Conservation (phyloP, 1,140 invertebrate genomes). For the Halyomorpha halys region DNA sequence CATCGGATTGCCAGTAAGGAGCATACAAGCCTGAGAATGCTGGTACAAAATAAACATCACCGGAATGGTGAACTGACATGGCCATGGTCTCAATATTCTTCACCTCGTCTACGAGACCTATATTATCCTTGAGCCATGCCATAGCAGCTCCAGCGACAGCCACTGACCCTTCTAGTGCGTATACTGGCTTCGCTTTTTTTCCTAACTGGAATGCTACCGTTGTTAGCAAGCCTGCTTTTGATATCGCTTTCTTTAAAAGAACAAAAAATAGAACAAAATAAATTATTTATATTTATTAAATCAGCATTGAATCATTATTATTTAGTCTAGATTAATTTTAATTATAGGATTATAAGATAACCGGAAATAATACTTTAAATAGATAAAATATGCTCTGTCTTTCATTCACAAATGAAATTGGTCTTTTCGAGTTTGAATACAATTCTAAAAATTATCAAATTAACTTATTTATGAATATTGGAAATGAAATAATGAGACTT, state of each 20-base stretch:
- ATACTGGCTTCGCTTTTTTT: slow-evolving; percentile 60
- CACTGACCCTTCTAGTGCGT: slow-evolving; percentile 88
- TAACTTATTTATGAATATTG: too few relatives aligned
- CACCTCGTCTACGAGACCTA: slow-evolving; percentile 44
- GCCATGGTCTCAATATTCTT: slow-evolving; percentile 52
- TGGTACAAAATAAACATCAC: slow-evolving; percentile 87
- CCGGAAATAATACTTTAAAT: too few relatives aligned
- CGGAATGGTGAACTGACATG: slow-evolving; percentile 47
- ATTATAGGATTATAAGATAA: too few relatives aligned
- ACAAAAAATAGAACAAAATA: too few relatives aligned
- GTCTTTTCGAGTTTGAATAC: too few relatives aligned
- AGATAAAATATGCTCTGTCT: too few relatives aligned
- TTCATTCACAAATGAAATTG: too few relatives aligned
- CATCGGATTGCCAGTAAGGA: slow-evolving; percentile 87
- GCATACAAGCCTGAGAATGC: slow-evolving; percentile 90
- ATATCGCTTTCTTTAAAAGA: slow-evolving; percentile 55
- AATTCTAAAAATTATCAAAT: too few relatives aligned
- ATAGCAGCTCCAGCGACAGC: slow-evolving; percentile 75
- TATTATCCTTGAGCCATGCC: slow-evolving; percentile 53
- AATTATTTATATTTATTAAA: too few relatives aligned
- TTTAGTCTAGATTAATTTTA: too few relatives aligned
- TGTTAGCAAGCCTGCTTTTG: slow-evolving; percentile 79
- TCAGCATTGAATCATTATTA: too few relatives aligned
- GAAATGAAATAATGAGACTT: too few relatives aligned
- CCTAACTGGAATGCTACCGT: slow-evolving; percentile 90